phyloP scores from a whole-genome alignment of 2,113 vertebrate genomes.

The Eretmochelys imbricata region DNA sequence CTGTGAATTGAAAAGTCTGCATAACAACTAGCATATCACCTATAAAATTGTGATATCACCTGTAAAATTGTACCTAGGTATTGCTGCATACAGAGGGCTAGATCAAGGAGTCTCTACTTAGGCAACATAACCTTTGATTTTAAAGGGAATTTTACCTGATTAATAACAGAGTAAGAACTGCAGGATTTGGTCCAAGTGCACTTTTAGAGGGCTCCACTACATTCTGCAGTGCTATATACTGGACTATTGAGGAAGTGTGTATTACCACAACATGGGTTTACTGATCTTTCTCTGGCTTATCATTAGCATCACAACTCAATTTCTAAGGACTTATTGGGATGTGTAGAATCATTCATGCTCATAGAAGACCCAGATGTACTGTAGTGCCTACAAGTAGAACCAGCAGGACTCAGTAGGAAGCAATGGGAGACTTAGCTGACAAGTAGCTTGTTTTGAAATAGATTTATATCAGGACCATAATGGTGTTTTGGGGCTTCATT shows the following conservation, averaged over 20 bases:
- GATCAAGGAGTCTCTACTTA: fast-evolving
- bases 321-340: not conserved
- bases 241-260: not conserved
- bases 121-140: fast-evolving
- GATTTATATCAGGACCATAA: not conserved
- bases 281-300: not conserved
- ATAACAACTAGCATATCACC: fast-evolving
- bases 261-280: not conserved
- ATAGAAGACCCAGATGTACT: not conserved
- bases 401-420: fast-evolving
- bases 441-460: not conserved
- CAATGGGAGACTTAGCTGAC: not conserved
- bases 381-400: not conserved
- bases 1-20: fast-evolving
- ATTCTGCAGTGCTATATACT: not conserved
- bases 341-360: not conserved
- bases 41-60: not conserved
- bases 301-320: not conserved
- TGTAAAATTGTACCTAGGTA: not conserved
- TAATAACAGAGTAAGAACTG: not conserved
- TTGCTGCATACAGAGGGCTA: fast-evolving
- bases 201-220: not conserved
- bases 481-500: not conserved
- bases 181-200: not conserved
- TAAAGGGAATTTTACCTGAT: not conserved